Evolutionary conservation across 2,797 vertebrate genomes (phyloP).

Genomic region (Peromyscus aztecus): DNA sequence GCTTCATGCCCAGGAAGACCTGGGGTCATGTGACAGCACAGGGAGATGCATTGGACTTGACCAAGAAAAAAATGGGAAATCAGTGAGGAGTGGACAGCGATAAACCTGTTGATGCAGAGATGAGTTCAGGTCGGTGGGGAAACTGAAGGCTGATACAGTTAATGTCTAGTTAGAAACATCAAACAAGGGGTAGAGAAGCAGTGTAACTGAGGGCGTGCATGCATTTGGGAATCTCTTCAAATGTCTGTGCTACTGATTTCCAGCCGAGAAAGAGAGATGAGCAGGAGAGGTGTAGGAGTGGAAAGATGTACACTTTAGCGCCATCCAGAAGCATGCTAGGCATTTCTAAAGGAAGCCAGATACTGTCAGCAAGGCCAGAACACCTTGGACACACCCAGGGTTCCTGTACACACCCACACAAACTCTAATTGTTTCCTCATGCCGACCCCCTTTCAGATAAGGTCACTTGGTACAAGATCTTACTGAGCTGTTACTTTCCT

Average conservation of each 20-base stretch:
- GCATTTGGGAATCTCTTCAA: neutral
- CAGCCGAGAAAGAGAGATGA: neutral
- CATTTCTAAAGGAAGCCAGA: neutral
- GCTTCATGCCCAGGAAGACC: neutral
- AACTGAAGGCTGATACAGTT: neutral
- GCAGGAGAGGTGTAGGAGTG: neutral
- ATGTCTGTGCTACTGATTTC: neutral
- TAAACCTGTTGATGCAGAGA: neutral
- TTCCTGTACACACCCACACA: slow-evolving; percentile 1
- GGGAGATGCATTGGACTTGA: neutral
- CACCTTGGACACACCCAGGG: neutral
- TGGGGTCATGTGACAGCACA: neutral
- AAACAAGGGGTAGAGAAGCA: neutral
- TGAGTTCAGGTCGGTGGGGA: neutral
- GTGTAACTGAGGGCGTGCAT: neutral
- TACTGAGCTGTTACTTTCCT: slow-evolving; percentile 63
- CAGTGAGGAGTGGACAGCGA: neutral
- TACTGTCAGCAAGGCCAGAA: neutral
- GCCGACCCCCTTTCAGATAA: slow-evolving; percentile 48
- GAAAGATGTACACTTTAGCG: neutral
- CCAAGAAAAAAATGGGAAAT: neutral
- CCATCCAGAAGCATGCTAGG: neutral
- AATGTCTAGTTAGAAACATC: neutral
- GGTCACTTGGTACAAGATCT: slow-evolving; percentile 63
- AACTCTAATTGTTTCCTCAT: slow-evolving; percentile 48